Evolutionary conservation across 2,113 vertebrate genomes (phyloP).

Genomic region (Tamias sibiricus): DNA sequence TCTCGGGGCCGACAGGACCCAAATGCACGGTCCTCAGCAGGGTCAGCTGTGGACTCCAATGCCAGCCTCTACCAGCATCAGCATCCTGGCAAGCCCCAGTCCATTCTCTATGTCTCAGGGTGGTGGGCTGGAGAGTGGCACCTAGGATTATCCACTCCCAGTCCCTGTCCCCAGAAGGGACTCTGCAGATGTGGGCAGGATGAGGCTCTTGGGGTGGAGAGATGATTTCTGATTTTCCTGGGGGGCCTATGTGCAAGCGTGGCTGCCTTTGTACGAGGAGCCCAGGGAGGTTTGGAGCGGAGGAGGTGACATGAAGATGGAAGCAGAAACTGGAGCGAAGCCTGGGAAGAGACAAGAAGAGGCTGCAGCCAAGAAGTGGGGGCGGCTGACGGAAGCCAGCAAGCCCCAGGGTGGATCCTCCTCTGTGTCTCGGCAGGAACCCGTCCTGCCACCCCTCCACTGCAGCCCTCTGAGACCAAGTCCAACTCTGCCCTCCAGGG

Average conservation of each 20-base stretch:
- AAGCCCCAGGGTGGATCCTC: background rate
- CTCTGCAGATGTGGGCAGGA: too few species aligned
- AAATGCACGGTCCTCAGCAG: background rate
- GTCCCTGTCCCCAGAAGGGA: background rate
- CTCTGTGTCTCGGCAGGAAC: background rate
- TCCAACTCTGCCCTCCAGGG: too few species aligned
- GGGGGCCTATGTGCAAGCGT: too few species aligned
- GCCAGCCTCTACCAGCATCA: accelerated
- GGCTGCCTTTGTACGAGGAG: too few species aligned
- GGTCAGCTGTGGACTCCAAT: accelerated
- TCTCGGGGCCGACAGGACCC: accelerated
- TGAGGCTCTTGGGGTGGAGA: too few species aligned
- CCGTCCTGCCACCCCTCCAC: accelerated
- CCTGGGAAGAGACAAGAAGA: too few species aligned
- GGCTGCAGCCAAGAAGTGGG: too few species aligned
- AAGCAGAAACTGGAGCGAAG: background rate
- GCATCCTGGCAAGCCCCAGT: background rate
- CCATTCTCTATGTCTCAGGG: accelerated
- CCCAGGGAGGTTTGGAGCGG: background rate
- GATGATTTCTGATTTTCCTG: too few species aligned
- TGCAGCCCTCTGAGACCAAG: too few species aligned
- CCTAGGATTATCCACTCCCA: accelerated
- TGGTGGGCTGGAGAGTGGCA: too few species aligned
- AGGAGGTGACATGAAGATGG: too few species aligned
- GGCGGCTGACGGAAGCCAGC: background rate